Evolutionary conservation across 2,797 vertebrate species (phyloP).

Genomic region (Euphonia xanthogaster): DNA sequence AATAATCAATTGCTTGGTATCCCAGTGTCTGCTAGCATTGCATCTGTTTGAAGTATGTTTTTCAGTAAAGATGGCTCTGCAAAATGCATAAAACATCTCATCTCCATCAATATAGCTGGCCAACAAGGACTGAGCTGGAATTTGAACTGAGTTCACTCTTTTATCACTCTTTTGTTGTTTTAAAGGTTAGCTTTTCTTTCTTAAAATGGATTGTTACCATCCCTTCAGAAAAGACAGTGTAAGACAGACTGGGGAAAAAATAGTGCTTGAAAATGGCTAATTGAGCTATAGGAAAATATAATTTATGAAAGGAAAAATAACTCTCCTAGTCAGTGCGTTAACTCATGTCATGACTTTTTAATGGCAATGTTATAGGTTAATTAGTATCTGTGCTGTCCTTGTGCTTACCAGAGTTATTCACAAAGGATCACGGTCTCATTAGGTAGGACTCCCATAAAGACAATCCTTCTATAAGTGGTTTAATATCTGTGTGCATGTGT

Average conservation of each 20-base stretch:
- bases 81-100: background rate
- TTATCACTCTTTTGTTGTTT: background rate
- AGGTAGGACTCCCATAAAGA: slow-evolving; percentile 7
- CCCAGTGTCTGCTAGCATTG: background rate
- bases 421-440: background rate
- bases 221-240: background rate
- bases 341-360: slow-evolving; percentile 31
- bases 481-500: background rate
- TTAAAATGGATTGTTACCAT: background rate
- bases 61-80: background rate
- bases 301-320: slow-evolving; percentile 23
- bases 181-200: background rate
- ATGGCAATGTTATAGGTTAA: slow-evolving; percentile 26
- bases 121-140: background rate
- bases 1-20: background rate
- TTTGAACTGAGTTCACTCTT: background rate
- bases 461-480: background rate
- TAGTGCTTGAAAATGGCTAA: background rate
- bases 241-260: background rate
- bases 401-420: slow-evolving; percentile 16
- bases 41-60: background rate
- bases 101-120: background rate
- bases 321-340: background rate
- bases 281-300: background rate
- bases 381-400: background rate